Evolutionary conservation across 2,113 vertebrate genomes (phyloP).

Genomic region (Phalacrocorax carbo): DNA sequence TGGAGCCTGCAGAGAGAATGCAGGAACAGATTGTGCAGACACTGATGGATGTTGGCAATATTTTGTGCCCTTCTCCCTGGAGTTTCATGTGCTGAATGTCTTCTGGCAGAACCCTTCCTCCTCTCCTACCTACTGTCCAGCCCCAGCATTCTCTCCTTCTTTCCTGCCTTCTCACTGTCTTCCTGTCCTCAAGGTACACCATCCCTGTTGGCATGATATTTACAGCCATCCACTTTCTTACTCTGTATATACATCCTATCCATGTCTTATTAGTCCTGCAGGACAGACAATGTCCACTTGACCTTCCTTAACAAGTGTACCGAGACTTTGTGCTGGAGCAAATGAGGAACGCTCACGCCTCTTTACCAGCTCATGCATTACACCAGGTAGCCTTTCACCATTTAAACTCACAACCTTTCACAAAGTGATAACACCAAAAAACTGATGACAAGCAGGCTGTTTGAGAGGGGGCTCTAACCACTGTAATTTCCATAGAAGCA

Average conservation of each 20-base stretch:
- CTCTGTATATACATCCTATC: not conserved
- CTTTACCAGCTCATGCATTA: not conserved
- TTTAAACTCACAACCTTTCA: not conserved
- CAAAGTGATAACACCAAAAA: not conserved
- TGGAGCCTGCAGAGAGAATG: not conserved
- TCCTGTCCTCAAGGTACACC: not conserved
- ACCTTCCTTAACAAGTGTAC: not conserved
- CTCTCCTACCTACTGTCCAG: not conserved
- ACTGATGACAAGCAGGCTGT: too few species aligned
- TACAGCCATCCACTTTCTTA: not conserved
- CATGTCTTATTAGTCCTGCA: not conserved
- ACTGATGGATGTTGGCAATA: not conserved
- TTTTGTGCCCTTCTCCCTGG: not conserved
- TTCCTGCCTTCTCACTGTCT: not conserved
- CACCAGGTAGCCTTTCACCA: not conserved
- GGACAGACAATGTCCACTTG: not conserved
- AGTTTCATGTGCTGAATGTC: not conserved
- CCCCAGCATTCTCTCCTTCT: not conserved
- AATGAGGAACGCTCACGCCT: not conserved
- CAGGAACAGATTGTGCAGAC: not conserved
- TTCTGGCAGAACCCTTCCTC: not conserved
- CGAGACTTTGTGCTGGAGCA: not conserved
- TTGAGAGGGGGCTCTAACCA: not conserved
- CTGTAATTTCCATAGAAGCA: not conserved
- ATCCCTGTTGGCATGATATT: not conserved